Conservation (phyloP, 2,888 invertebrate genomes). For the Apocheima hispidaria region DNA sequence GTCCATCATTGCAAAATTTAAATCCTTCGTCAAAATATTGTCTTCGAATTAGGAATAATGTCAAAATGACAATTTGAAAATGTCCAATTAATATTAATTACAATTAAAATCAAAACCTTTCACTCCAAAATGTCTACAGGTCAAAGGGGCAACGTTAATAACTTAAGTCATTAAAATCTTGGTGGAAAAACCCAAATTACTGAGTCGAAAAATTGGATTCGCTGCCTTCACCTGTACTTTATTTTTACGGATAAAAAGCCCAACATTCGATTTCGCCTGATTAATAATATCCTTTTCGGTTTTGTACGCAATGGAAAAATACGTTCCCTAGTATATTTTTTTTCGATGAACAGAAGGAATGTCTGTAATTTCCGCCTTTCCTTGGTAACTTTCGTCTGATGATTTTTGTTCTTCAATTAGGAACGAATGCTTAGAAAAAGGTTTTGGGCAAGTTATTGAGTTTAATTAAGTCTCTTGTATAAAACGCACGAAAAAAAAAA, state of each 20-base stretch:
- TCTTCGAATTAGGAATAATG: neutral
- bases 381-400: conserved; percentile 22
- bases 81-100: neutral
- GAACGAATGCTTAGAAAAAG: conserved; percentile 20
- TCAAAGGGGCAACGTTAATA: conserved; percentile 39
- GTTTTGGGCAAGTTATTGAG: conserved; percentile 5
- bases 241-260: conserved; percentile 57
- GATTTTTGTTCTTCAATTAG: conserved; percentile 23
- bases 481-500: neutral
- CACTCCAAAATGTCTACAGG: conserved; percentile 20
- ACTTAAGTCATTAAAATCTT: conserved; percentile 37
- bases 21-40: neutral
- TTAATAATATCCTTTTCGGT: conserved; percentile 61
- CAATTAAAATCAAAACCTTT: neutral
- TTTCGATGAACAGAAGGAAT: conserved; percentile 39
- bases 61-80: conserved; percentile 1
- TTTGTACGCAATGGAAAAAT: conserved; percentile 50
- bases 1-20: too few relatives aligned
- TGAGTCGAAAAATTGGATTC: conserved; percentile 57
- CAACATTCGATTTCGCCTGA: conserved; percentile 48
- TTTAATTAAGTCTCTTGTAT: conserved; percentile 11
- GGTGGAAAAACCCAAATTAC: conserved; percentile 50
- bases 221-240: conserved; percentile 28
- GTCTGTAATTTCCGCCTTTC: conserved; percentile 39
- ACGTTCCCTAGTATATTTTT: conserved; percentile 32